Percentiles rank a stretch among this genome's conserved stretches.
Evolutionary conservation across 1,140 invertebrate species (phyloP).

Genomic region (Bilobella aurantiaca): DNA sequence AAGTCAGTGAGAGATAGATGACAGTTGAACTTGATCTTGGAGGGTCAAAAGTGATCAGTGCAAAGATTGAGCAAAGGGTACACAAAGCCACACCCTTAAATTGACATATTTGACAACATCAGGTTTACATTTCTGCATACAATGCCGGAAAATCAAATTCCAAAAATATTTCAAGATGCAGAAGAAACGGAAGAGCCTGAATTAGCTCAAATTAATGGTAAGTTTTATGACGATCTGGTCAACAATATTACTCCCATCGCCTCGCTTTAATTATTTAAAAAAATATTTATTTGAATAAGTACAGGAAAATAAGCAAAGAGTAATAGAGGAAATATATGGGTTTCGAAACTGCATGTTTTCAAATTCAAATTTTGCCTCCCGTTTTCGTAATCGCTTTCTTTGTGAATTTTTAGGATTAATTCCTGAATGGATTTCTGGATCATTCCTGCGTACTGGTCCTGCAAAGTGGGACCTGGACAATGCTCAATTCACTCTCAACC

Average conservation of each 20-base stretch:
- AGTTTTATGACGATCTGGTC: background rate
- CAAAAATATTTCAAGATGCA: conserved; percentile 13
- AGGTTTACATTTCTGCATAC: background rate
- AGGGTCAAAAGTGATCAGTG: too few species aligned
- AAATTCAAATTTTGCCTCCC: background rate
- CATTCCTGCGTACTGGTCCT: conserved; percentile 13
- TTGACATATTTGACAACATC: background rate
- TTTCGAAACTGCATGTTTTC: background rate
- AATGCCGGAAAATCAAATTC: conserved; percentile 12
- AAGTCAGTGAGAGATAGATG: too few species aligned
- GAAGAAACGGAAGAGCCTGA: conserved; percentile 19
- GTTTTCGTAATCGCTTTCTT: background rate
- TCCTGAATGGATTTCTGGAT: conserved; percentile 15
- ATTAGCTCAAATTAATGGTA: conserved; percentile 24
- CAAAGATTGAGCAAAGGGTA: too few species aligned
- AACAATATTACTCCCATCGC: too few species aligned
- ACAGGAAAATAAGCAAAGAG: too few species aligned
- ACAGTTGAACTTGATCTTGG: too few species aligned
- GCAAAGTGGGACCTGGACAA: conserved; percentile 23
- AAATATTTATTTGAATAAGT: too few species aligned
- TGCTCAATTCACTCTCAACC: conserved; percentile 28
- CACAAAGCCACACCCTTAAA: too few species aligned
- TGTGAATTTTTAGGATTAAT: background rate
- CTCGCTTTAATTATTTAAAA: too few species aligned
- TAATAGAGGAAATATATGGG: background rate